Conservation (phyloP, 2,113 vertebrate species). For the Haliaeetus leucogaster region DNA sequence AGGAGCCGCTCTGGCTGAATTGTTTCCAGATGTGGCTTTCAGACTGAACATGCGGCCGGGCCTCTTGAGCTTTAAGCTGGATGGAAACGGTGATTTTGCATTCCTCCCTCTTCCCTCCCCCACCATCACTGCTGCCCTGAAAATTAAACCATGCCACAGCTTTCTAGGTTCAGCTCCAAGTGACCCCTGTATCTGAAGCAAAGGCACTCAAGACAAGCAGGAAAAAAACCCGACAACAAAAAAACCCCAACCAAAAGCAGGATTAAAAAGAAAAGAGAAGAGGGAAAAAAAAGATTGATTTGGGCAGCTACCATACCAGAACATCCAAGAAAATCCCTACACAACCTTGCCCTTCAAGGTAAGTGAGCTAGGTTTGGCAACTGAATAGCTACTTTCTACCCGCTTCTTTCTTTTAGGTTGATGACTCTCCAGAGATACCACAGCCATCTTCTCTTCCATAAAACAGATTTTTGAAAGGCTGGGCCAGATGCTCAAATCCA, state of each 20-base stretch:
- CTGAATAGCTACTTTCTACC: background rate
- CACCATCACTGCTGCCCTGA: background rate
- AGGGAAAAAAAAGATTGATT: background rate
- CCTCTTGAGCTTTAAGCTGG: constrained; percentile 16
- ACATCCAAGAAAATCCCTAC: background rate
- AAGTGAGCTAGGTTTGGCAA: background rate
- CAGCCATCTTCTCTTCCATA: background rate
- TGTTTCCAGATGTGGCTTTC: constrained; percentile 67
- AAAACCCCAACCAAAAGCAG: too few species aligned
- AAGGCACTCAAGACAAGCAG: background rate
- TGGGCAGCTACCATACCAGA: background rate
- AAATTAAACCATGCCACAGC: constrained; percentile 15
- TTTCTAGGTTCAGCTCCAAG: constrained; percentile 14
- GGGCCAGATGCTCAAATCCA: background rate
- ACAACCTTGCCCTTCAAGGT: background rate
- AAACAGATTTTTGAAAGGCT: background rate
- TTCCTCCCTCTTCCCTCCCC: constrained; percentile 34
- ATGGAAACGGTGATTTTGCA: constrained; percentile 48
- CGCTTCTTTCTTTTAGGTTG: background rate
- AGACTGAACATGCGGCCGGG: background rate
- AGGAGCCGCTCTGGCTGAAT: constrained; percentile 57
- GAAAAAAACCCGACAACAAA: background rate
- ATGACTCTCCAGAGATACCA: background rate
- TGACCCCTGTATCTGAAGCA: constrained; percentile 3
- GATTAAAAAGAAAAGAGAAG: background rate